Evolutionary conservation across 2,797 vertebrate genomes (phyloP).

Genomic region (Gymnothorax javanicus): DNA sequence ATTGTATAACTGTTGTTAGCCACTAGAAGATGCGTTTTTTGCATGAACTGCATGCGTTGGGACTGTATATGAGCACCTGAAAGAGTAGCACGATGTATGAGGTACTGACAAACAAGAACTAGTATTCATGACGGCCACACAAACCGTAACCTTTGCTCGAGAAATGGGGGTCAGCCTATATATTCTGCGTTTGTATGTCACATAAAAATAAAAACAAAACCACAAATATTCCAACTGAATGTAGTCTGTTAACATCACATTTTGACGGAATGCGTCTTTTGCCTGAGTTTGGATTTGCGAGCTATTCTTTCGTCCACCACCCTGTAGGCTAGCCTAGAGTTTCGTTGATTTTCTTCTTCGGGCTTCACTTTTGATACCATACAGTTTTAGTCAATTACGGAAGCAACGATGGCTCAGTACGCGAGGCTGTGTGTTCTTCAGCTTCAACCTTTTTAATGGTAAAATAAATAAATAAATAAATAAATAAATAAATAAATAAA

Average conservation of each 20-base stretch:
- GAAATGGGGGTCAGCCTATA: conserved; percentile 30
- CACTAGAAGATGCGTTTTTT: not conserved
- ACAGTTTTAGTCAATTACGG: not conserved
- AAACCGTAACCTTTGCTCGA: conserved; percentile 37
- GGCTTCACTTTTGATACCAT: not conserved
- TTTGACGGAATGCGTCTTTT: not conserved
- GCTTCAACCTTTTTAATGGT: too few relatives aligned
- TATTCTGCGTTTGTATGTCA: conserved; percentile 9
- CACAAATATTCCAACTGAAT: not conserved
- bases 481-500: too few relatives aligned
- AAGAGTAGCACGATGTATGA: not conserved
- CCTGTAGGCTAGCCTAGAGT: not conserved
- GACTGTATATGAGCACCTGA: not conserved
- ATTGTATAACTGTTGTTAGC: not conserved
- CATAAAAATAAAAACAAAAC: not conserved
- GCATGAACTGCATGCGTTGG: not conserved
- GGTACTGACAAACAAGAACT: not conserved
- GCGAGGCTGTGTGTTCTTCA: too few relatives aligned
- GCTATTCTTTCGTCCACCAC: not conserved
- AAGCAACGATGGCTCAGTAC: too few relatives aligned
- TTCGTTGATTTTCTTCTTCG: not conserved
- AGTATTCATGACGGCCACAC: conserved; percentile 22
- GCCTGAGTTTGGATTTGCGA: not conserved
- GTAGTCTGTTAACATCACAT: not conserved
- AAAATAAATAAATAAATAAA: too few relatives aligned